phyloP scores from a whole-genome alignment of 2,113 vertebrate species.

The Peromyscus californicus region DNA sequence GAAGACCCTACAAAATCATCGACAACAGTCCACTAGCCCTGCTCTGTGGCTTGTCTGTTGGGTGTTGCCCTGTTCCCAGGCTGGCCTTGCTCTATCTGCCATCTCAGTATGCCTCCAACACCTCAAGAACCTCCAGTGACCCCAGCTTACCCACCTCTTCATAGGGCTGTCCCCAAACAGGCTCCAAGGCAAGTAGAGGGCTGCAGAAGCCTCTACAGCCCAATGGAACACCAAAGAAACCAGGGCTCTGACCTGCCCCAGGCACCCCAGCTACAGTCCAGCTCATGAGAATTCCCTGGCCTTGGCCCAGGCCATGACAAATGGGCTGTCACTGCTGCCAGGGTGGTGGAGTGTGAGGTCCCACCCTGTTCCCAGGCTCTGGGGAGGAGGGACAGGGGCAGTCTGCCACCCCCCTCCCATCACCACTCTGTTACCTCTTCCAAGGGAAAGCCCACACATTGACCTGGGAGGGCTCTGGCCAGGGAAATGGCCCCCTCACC shows the following conservation, averaged over 20 bases:
- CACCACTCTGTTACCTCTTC: neutral
- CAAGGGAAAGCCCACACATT: neutral
- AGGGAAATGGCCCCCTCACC: neutral
- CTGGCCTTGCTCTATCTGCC: neutral
- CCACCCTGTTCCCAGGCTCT: conserved; percentile 72
- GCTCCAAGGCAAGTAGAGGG: neutral
- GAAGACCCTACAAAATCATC: accelerated
- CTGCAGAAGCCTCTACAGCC: neutral
- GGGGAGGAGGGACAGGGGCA: neutral
- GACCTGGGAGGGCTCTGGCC: neutral
- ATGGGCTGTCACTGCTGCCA: neutral
- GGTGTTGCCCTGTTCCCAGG: neutral
- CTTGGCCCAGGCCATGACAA: conserved; percentile 34
- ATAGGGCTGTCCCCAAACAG: too few relatives aligned
- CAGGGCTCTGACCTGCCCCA: neutral
- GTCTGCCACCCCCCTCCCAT: neutral
- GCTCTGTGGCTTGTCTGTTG: neutral
- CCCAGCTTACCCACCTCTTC: neutral
- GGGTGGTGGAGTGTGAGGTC: neutral
- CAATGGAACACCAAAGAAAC: neutral
- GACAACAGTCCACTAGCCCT: neutral
- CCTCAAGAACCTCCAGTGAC: neutral
- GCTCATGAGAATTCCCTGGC: conserved; percentile 47
- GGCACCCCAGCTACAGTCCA: neutral
- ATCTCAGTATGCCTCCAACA: too few relatives aligned